Conservation (phyloP, 2,113 vertebrate genomes). For the Poeciliopsis occidentalis region DNA sequence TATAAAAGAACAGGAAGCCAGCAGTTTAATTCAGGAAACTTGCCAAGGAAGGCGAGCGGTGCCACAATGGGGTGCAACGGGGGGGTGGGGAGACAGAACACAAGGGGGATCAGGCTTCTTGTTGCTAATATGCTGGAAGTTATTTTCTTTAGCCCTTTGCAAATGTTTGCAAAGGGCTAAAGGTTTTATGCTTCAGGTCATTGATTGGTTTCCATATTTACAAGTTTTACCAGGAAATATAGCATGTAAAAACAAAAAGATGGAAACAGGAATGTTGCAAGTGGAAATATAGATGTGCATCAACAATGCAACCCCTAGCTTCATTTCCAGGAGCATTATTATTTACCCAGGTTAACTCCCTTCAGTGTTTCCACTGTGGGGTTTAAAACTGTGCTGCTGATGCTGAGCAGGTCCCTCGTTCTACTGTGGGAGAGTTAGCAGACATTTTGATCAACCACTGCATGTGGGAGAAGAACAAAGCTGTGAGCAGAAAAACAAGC, state of each 20-base stretch:
- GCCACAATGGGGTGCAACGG: constrained; percentile 83
- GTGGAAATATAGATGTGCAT: not conserved
- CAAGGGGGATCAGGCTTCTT: too few species aligned
- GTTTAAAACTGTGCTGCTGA: too few species aligned
- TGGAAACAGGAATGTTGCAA: constrained; percentile 65
- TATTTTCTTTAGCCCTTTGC: constrained; percentile 94
- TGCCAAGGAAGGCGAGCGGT: constrained; percentile 89
- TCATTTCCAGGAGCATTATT: too few species aligned
- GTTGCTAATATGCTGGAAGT: too few species aligned
- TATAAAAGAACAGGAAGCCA: constrained; percentile 99
- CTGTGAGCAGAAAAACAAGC: too few species aligned
- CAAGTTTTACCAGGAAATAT: constrained; percentile 28
- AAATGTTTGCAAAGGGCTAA: constrained; percentile 21
- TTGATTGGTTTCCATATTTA: constrained; percentile 51
- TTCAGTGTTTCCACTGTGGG: too few species aligned
- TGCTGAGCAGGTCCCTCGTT: too few species aligned
- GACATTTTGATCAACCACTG: too few species aligned
- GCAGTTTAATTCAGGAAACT: constrained; percentile 99
- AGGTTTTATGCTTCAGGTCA: constrained; percentile 9
- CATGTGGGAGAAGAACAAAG: too few species aligned
- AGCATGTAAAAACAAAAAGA: constrained; percentile 84
- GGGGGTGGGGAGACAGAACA: too few species aligned
- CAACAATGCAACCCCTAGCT: not conserved
- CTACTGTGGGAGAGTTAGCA: too few species aligned
- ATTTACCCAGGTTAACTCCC: too few species aligned